These are phyloP conservation scores for Catharus minimus DNA, from an alignment of 2,113 vertebrate species.

Conservation along the genomic window DNA sequence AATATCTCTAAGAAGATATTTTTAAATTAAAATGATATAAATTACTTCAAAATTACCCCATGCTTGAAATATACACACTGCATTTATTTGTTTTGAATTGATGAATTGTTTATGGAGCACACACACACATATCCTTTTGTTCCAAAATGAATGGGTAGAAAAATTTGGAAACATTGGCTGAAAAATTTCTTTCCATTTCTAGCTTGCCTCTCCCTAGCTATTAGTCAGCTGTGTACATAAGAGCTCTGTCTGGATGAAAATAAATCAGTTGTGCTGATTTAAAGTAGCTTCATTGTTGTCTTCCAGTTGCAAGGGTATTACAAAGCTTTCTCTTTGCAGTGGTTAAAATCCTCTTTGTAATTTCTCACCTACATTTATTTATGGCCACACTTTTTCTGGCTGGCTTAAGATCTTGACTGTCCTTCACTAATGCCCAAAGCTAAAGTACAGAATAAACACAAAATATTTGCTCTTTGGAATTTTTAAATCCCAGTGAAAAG, in stretches of 20 bases:
- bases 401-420: background rate
- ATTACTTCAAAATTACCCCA: constrained; percentile 20
- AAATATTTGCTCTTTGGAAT: background rate
- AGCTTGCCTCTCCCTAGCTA: background rate
- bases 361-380: background rate
- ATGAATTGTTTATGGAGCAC: constrained; percentile 36
- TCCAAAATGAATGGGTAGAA: constrained; percentile 46
- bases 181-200: constrained; percentile 6
- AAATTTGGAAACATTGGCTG: constrained; percentile 55
- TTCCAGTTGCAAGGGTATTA: background rate
- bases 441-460: accelerated
- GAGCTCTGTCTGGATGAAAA: constrained; percentile 19
- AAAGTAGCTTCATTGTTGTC: constrained; percentile 2
- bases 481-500: background rate
- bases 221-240: constrained; percentile 31
- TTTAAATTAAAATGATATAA: constrained; percentile 26
- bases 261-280: background rate
- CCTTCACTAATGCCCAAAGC: background rate
- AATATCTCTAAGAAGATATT: constrained; percentile 38
- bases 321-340: background rate
- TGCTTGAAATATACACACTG: background rate
- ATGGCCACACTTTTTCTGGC: background rate
- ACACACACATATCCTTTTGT: constrained; percentile 37
- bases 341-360: background rate
- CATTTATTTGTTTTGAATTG: constrained; percentile 44